phyloP scores from a whole-genome alignment of 2,113 vertebrate species.

The Connochaetes taurinus region DNA sequence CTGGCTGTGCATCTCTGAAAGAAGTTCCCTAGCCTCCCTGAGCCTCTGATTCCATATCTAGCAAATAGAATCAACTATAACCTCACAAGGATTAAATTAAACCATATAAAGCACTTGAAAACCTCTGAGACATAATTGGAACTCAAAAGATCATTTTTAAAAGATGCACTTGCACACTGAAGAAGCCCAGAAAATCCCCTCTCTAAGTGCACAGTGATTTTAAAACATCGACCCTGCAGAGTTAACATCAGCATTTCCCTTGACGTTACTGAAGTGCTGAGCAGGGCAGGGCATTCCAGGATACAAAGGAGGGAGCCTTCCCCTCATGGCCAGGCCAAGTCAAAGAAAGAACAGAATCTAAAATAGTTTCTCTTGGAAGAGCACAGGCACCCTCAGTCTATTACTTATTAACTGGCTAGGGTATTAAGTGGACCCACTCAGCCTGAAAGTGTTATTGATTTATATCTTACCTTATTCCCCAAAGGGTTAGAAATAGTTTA shows the following conservation, averaged over 20 bases:
- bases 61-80: background rate
- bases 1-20: background rate
- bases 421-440: background rate
- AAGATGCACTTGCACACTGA: background rate
- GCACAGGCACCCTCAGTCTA: background rate
- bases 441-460: background rate
- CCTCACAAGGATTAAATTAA: background rate
- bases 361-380: background rate
- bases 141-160: background rate
- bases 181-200: background rate
- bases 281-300: background rate
- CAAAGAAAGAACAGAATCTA: background rate
- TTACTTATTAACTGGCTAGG: background rate
- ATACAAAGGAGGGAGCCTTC: background rate
- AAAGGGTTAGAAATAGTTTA: background rate
- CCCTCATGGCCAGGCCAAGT: background rate
- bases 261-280: background rate
- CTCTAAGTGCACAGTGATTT: background rate
- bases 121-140: background rate
- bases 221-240: background rate
- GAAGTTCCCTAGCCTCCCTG: background rate
- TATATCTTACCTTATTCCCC: background rate
- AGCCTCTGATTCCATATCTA: background rate
- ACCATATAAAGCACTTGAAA: background rate
- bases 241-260: background rate